phyloP scores from a whole-genome alignment of 2,113 vertebrate genomes.

The Microtus richardsoni region DNA sequence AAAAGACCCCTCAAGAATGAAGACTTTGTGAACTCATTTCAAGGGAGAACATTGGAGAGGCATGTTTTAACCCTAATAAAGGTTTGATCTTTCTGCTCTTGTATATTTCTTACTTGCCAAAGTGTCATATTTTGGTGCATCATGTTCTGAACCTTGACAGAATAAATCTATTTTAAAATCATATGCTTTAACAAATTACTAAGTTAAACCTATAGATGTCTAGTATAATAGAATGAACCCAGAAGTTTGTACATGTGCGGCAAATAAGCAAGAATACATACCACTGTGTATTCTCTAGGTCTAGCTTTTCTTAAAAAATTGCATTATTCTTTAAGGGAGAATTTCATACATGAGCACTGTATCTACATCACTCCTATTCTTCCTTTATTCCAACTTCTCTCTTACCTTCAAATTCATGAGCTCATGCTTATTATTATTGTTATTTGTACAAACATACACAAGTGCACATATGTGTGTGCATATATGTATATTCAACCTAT shows the following conservation, averaged over 20 bases:
- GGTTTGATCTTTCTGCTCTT: background rate
- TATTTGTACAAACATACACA: background rate
- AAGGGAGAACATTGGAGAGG: background rate
- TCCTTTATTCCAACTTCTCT: background rate
- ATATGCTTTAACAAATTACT: background rate
- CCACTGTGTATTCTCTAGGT: background rate
- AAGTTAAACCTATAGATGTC: background rate
- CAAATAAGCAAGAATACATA: background rate
- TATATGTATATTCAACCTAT: background rate
- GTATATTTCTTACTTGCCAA: background rate
- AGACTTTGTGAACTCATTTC: background rate
- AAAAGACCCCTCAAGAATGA: background rate
- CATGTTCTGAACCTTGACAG: background rate
- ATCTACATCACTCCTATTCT: background rate
- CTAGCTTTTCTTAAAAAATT: background rate
- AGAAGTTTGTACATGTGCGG: background rate
- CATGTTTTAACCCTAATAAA: background rate
- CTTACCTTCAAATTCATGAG: background rate
- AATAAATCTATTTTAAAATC: constrained; percentile 12
- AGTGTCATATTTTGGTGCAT: background rate
- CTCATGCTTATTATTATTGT: background rate
- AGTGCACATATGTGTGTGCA: background rate
- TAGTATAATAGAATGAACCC: background rate
- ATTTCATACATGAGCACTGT: background rate
- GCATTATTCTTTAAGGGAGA: background rate